phyloP scores from a whole-genome alignment of 2,113 vertebrate genomes.

The Donacobius atricapilla region DNA sequence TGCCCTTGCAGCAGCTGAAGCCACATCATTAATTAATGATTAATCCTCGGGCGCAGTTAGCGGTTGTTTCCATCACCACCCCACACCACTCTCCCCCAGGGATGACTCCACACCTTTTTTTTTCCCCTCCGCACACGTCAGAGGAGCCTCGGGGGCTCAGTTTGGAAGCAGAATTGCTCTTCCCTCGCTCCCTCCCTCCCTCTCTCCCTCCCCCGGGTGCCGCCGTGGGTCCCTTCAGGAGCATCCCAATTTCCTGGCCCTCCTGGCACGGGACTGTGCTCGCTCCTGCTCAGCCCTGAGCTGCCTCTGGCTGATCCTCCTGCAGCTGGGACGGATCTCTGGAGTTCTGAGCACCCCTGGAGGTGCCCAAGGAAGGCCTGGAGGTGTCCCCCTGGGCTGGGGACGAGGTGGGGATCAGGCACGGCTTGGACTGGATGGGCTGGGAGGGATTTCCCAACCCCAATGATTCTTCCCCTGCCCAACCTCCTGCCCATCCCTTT shows the following conservation, averaged over 20 bases:
- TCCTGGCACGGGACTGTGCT: neutral
- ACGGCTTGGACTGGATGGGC: fast-evolving
- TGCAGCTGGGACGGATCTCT: neutral
- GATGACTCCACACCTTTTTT: neutral
- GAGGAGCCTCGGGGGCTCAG: neutral
- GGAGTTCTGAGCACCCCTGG: neutral
- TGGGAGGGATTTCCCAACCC: neutral
- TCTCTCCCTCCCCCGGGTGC: neutral
- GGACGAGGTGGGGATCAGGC: fast-evolving
- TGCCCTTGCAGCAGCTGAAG: neutral
- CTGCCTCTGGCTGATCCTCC: neutral
- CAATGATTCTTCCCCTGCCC: fast-evolving
- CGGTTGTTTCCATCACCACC: conserved; percentile 8
- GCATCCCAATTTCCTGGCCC: neutral
- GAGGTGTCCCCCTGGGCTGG: neutral
- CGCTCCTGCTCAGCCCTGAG: neutral
- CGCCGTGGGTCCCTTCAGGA: neutral
- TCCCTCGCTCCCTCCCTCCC: neutral
- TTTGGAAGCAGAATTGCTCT: neutral
- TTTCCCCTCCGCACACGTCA: neutral
- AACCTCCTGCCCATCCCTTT: neutral
- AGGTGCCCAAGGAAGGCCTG: neutral
- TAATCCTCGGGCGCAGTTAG: neutral
- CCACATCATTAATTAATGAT: neutral
- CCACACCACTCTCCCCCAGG: neutral